Percentiles rank a stretch among this genome's conserved stretches.
Evolutionary conservation across 2,888 invertebrate genomes (phyloP).

Genomic region (Lycophotia porphyrea): DNA sequence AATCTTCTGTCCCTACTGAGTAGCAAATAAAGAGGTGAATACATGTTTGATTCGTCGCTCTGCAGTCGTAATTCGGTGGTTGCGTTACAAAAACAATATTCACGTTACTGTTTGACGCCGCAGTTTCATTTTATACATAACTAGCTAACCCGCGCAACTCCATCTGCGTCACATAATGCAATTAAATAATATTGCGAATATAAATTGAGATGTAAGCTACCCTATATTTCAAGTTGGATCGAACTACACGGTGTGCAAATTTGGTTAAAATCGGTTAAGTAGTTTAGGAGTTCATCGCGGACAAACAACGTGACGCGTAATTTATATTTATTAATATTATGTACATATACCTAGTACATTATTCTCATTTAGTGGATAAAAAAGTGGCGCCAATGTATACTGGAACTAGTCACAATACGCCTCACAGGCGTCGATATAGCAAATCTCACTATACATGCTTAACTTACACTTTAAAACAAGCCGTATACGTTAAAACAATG

Average conservation of each 20-base stretch:
- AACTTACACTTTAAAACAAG: slow-evolving; percentile 4
- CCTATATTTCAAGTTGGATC: too few species aligned
- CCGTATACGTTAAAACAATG: background rate
- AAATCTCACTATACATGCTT: background rate
- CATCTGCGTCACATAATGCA: too few species aligned
- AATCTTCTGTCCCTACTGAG: background rate
- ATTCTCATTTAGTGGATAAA: background rate
- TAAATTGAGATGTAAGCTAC: too few species aligned
- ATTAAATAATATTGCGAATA: too few species aligned
- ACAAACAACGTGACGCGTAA: too few species aligned
- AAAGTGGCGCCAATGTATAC: background rate
- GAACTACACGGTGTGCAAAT: too few species aligned
- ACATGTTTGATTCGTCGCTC: background rate
- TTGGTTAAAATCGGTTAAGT: too few species aligned
- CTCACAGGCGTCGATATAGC: background rate
- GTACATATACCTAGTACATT: too few species aligned
- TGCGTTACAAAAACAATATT: background rate
- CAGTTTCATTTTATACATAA: background rate
- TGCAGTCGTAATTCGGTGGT: background rate
- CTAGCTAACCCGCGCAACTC: too few species aligned
- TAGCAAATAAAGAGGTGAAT: background rate
- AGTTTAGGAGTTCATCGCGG: too few species aligned
- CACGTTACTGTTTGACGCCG: background rate
- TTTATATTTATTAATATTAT: too few species aligned
- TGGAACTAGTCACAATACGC: background rate